Conservation (phyloP, 1,140 invertebrate species). For the Ctenoplectra terminalis region DNA sequence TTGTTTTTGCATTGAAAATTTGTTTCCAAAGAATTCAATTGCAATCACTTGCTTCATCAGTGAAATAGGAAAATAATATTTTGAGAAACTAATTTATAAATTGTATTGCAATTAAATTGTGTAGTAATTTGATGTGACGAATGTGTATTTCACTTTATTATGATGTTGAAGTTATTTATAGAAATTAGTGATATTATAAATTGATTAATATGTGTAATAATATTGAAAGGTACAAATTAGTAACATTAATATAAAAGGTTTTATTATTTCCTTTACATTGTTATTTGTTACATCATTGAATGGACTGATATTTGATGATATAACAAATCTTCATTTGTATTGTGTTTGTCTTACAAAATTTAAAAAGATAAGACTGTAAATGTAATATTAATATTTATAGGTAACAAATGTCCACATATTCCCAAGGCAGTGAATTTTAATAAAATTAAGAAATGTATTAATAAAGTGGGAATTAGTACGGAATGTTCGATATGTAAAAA, state of each 20-base stretch:
- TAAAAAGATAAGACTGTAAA: not conserved
- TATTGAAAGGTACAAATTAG: too few relatives aligned
- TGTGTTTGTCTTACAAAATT: not conserved
- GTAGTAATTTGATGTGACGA: not conserved
- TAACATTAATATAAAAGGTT: too few relatives aligned
- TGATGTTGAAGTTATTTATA: not conserved
- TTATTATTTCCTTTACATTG: not conserved
- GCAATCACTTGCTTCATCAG: not conserved
- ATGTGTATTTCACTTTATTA: not conserved
- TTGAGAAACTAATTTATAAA: not conserved
- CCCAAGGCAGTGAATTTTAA: constrained; percentile 87
- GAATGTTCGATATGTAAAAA: constrained; percentile 87
- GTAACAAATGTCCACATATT: constrained; percentile 86
- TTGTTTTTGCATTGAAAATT: too few relatives aligned
- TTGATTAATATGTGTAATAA: too few relatives aligned
- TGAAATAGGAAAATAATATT: not conserved
- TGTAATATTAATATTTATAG: constrained; percentile 29
- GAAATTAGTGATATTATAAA: not conserved
- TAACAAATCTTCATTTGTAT: too few relatives aligned
- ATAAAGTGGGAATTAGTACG: constrained; percentile 83
- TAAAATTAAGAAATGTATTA: constrained; percentile 86
- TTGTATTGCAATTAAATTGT: not conserved
- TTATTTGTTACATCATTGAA: not conserved
- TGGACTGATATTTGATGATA: too few relatives aligned
- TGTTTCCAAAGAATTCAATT: too few relatives aligned